These are phyloP conservation scores for Chanos chanos DNA, from an alignment of 2,797 vertebrate genomes.

Conservation along the genomic window DNA sequence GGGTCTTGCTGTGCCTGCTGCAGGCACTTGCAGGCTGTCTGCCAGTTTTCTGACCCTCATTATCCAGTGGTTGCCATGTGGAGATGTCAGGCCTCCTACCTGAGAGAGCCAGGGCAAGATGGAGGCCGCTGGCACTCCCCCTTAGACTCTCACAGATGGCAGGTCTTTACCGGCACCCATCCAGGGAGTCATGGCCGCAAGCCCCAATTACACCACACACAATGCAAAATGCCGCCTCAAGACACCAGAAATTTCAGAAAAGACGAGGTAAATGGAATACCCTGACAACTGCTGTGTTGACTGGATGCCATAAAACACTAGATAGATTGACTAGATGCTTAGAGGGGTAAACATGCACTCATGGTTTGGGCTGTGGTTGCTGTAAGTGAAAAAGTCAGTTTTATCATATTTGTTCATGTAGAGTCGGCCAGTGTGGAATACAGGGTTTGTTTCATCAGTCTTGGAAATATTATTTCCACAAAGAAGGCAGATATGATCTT, in stretches of 20 bases:
- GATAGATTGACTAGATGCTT: no score
- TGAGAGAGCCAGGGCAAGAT: constrained; percentile 52
- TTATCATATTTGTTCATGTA: no score
- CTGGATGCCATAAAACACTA: not conserved
- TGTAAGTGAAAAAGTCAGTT: no score
- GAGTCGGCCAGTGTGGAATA: no score
- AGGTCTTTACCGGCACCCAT: constrained; percentile 34
- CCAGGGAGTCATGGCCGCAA: constrained; percentile 39
- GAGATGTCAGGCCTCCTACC: constrained; percentile 57
- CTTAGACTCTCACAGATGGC: constrained; percentile 61
- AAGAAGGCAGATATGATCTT: no score
- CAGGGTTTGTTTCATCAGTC: no score
- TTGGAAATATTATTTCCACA: no score
- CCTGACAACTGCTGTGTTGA: not conserved
- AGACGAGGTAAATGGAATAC: not conserved
- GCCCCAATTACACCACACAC: constrained; percentile 17
- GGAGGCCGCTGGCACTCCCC: no score
- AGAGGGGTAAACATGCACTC: no score
- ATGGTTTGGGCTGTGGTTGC: no score
- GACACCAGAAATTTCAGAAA: not conserved
- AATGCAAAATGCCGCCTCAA: no score
- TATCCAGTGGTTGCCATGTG: constrained; percentile 47
- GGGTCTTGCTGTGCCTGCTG: constrained; percentile 24
- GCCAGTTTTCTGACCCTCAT: constrained; percentile 60
- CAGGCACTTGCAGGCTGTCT: not conserved